phyloP scores from a whole-genome alignment of 2,113 vertebrate genomes.

The Cyanoderma ruficeps region DNA sequence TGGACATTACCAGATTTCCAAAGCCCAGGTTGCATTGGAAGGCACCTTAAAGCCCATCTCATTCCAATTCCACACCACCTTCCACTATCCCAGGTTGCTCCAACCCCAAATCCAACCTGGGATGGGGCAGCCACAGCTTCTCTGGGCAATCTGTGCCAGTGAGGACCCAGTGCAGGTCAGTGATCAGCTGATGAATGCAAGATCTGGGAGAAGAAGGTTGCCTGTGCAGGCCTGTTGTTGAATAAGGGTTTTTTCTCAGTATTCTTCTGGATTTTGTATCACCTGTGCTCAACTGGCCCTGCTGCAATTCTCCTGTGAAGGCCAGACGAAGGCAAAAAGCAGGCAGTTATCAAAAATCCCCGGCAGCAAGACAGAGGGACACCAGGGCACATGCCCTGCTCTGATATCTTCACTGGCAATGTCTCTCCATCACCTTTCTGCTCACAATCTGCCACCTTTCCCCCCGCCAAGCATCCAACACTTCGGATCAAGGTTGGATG shows the following conservation, averaged over 20 bases:
- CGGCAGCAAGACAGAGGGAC: not conserved
- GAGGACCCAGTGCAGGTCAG: not conserved
- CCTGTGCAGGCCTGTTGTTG: not conserved
- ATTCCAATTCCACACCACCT: not conserved
- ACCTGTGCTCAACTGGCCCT: fast-evolving
- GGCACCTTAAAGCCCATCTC: not conserved
- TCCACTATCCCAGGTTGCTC: not conserved
- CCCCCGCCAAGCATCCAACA: not conserved
- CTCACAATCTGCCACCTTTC: not conserved
- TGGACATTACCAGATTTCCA: not conserved
- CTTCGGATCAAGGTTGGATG: not conserved
- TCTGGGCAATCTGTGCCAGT: not conserved
- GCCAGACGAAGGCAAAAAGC: not conserved
- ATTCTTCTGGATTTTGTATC: not conserved
- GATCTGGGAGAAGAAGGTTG: not conserved
- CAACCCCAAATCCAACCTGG: not conserved
- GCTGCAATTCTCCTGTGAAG: not conserved
- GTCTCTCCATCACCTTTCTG: not conserved
- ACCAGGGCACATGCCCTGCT: not conserved
- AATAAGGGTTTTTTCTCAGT: not conserved
- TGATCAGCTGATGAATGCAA: fast-evolving
- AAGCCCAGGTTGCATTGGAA: not conserved
- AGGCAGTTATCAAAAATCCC: not conserved
- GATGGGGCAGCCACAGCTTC: not conserved
- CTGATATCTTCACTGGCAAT: not conserved